Conservation (phyloP, 2,797 vertebrate species). For the Oreonectes daqikongensis region DNA sequence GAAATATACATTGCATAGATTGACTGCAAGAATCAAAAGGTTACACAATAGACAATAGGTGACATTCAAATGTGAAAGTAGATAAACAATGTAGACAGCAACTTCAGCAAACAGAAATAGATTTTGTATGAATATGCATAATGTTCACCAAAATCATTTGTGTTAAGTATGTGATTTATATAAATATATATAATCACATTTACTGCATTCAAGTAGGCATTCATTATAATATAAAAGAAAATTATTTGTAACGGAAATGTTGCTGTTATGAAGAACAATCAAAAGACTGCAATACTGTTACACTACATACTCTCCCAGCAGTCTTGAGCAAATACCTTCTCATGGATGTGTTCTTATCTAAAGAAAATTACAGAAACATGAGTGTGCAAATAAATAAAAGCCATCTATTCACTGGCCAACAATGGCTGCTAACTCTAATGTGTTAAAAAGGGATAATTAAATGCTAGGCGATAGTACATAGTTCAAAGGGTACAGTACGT, state of each 20-base stretch:
- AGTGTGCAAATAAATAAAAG: neutral
- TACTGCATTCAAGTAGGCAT: slow-evolving; percentile 6
- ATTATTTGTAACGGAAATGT: slow-evolving; percentile 18
- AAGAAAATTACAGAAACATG: neutral
- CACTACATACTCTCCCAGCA: neutral
- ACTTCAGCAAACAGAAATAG: neutral
- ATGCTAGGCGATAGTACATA: neutral
- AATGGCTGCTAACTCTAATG: neutral
- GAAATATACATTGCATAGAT: slow-evolving; percentile 16
- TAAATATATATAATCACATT: neutral
- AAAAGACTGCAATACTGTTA: slow-evolving; percentile 10
- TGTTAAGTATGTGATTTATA: neutral
- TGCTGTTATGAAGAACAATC: slow-evolving; percentile 8
- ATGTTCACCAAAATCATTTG: too few relatives aligned
- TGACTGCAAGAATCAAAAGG: neutral
- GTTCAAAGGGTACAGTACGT: neutral
- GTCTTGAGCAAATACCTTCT: neutral
- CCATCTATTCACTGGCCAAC: neutral
- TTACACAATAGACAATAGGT: neutral
- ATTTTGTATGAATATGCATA: neutral
- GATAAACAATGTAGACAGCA: neutral
- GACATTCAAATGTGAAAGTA: slow-evolving; percentile 23
- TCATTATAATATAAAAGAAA: neutral
- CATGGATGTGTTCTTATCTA: neutral
- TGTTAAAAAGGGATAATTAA: slow-evolving; percentile 2